A percentile compares a stretch with the other conserved stretches of the same genome.
Evolutionary conservation across 1,140 invertebrate genomes (phyloP).

Genomic region (Pomphorhynchus laevis): DNA sequence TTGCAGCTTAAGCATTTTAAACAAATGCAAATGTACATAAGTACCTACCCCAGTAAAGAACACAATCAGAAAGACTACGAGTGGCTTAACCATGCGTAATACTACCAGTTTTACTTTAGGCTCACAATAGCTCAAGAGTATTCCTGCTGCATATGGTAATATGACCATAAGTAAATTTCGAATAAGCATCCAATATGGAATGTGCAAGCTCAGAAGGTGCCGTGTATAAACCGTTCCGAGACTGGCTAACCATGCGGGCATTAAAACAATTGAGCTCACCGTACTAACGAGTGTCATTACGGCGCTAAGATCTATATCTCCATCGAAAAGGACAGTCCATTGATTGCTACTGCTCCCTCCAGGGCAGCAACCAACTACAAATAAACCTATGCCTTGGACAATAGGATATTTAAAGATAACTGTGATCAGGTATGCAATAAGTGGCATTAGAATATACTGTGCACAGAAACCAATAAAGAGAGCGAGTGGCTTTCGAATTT

Average conservation of each 20-base stretch:
- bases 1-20: constrained; percentile 22
- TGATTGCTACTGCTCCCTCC: constrained; percentile 7
- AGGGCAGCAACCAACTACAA: constrained; percentile 8
- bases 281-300: constrained; percentile 9
- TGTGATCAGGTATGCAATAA: no score
- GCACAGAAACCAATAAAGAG: constrained; percentile 5
- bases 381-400: no score
- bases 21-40: constrained; percentile 1
- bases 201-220: neutral
- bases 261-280: neutral
- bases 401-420: no score
- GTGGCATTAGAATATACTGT: constrained; percentile 9
- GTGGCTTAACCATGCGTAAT: constrained; percentile 23
- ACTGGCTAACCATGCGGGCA: constrained; percentile 6
- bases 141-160: constrained; percentile 3
- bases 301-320: constrained; percentile 7
- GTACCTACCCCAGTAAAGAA: constrained; percentile 27
- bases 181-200: constrained; percentile 4
- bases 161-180: constrained; percentile 8
- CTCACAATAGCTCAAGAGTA: neutral
- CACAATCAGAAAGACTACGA: constrained; percentile 45
- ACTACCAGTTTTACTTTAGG: constrained; percentile 6
- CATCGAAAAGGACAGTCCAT: constrained; percentile 10
- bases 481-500: no score
- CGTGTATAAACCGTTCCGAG: constrained; percentile 7